A percentile compares a stretch with the other conserved stretches of the same genome.
phyloP scores from a whole-genome alignment of 2,113 vertebrate genomes.

The Toxotes chatareus region DNA sequence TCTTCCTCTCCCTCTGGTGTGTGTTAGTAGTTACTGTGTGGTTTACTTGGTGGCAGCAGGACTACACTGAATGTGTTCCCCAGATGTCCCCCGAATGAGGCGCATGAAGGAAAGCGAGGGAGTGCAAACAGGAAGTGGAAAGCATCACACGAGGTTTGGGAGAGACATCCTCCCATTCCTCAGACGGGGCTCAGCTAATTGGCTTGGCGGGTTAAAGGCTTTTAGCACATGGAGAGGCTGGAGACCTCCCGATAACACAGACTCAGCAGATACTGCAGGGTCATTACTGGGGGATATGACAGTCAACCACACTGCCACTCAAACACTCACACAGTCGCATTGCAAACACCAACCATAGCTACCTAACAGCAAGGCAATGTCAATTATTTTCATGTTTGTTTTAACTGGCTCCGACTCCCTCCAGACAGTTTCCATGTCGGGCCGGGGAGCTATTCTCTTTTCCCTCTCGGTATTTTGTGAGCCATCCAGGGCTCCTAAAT shows the following conservation, averaged over 20 bases:
- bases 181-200: slow-evolving; percentile 54
- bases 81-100: slow-evolving; percentile 69
- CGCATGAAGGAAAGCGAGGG: slow-evolving; percentile 37
- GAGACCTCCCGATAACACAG: slow-evolving; percentile 28
- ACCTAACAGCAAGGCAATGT: slow-evolving; percentile 45
- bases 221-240: slow-evolving; percentile 29
- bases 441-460: slow-evolving; percentile 67
- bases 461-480: slow-evolving; percentile 65
- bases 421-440: slow-evolving; percentile 73
- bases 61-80: slow-evolving; percentile 63
- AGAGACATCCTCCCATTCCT: slow-evolving; percentile 59
- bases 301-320: slow-evolving; percentile 46
- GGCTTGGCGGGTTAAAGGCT: slow-evolving; percentile 36
- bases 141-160: slow-evolving; percentile 41
- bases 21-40: slow-evolving; percentile 59
- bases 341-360: slow-evolving; percentile 62
- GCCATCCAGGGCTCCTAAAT: slow-evolving; percentile 73
- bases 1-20: slow-evolving; percentile 39
- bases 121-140: slow-evolving; percentile 70
- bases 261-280: slow-evolving; percentile 48
- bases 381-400: slow-evolving; percentile 77
- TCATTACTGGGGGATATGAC: slow-evolving; percentile 34
- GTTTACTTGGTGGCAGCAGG: slow-evolving; percentile 55
- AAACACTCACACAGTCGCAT: slow-evolving; percentile 51
- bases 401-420: slow-evolving; percentile 71